Evolutionary conservation across 2,888 invertebrate genomes (phyloP), one percentile per base, ranked within the genome.

Genomic region (Cyaniris semiargus): DNA sequence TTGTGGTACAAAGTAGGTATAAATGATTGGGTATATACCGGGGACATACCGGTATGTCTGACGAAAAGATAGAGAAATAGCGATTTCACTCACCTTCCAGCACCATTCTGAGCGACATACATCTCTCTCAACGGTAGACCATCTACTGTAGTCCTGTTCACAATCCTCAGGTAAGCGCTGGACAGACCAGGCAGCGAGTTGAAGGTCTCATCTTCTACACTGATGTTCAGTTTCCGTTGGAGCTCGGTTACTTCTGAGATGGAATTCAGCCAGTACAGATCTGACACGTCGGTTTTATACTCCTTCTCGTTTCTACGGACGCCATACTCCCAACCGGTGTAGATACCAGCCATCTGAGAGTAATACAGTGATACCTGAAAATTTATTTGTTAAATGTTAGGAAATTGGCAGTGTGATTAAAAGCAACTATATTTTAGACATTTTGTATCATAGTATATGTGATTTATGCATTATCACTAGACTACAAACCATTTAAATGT

Each of bases 61-160:
- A 48, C 15, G 48, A 48, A 48, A 48, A 48, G 48, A 48, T 13
- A 48, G 15, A 48, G 48, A 48, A 15, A 18, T 18, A 3, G 18
- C 53, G 0, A 53, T 53, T 53, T 10, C 13, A 3, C 23, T 90
- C 87, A 96, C 95, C 94, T 94, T 84, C 95, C 96, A 88, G 97
- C 98, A 3, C 97, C 96, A 84, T 97, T 97, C 85, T 98, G 98
- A 0, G 97, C 96, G 23, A 97, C 94, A 80, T 95, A 96, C 48
- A 98, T 94, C 89, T 94, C 94, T 81, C 92, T 85, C 72, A 81
- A 86, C 1, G 81, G 80, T 15, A 81, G 84, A 34, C 90, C 91
- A 76, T 90, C 87, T 2, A 89, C 93, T 84, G 85, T 86, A 34
- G 89, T 90, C 80, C 90, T 90, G 75, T 93, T 94, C 23, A 95